phyloP scores from a whole-genome alignment of 2,797 vertebrate genomes.

The Morelia viridis region DNA sequence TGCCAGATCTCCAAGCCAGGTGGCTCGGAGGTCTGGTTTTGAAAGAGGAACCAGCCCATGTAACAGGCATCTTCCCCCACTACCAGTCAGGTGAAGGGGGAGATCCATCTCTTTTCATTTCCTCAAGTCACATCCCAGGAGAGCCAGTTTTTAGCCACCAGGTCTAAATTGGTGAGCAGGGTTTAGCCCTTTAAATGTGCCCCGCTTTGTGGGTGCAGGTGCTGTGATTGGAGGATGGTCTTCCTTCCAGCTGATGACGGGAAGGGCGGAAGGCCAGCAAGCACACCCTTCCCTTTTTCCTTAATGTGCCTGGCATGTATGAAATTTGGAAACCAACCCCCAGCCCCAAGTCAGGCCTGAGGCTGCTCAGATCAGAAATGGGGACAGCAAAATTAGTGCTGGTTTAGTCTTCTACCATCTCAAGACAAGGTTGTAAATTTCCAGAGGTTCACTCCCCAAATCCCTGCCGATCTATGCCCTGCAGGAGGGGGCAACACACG shows the following conservation, averaged over 20 bases:
- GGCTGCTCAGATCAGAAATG: background rate
- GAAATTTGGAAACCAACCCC: background rate
- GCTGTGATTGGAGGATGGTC: background rate
- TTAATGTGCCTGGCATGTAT: background rate
- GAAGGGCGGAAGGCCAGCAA: background rate
- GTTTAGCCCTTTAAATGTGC: background rate
- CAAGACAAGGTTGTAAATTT: background rate
- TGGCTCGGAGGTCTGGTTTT: background rate
- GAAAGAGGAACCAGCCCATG: background rate
- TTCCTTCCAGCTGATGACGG: background rate
- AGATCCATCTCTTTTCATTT: background rate
- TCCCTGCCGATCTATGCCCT: background rate
- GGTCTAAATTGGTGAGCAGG: background rate
- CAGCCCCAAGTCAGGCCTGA: background rate
- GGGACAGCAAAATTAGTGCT: background rate
- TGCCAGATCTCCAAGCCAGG: background rate
- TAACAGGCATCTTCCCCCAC: background rate
- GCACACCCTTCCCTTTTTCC: background rate
- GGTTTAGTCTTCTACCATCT: background rate
- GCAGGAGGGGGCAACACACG: background rate
- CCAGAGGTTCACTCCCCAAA: background rate
- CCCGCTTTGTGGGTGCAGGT: background rate
- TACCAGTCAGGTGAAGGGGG: background rate
- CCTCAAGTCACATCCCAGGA: background rate
- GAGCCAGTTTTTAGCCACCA: background rate